Percentiles rank a stretch among this genome's conserved stretches.
Evolutionary conservation across 2,888 invertebrate genomes (phyloP).

Genomic region (Lasioglossum calceatum): DNA sequence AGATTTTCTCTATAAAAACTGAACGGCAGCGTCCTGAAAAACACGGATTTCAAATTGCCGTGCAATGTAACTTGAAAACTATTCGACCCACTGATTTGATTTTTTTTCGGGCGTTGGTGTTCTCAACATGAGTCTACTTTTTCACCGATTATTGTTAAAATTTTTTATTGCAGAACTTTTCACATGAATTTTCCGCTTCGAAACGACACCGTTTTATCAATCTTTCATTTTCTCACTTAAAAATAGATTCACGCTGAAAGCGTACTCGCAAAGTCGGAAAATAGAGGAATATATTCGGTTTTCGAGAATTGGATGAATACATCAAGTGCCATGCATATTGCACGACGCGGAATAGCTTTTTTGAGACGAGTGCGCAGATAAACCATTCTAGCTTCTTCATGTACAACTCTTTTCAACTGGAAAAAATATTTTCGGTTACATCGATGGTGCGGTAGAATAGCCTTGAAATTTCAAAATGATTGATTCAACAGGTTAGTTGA

Average conservation of each 20-base stretch:
- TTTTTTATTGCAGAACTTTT: background rate
- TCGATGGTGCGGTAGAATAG: background rate
- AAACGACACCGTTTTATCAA: background rate
- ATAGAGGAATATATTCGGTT: background rate
- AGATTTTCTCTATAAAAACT: background rate
- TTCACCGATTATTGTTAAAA: background rate
- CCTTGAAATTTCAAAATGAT: background rate
- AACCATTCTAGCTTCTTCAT: background rate
- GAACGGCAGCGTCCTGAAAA: background rate
- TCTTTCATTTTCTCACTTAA: background rate
- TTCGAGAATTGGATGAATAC: background rate
- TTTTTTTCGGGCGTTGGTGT: background rate
- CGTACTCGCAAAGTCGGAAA: background rate
- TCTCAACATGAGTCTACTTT: background rate
- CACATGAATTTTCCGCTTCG: background rate
- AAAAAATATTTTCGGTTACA: background rate
- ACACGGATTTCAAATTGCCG: too few species aligned
- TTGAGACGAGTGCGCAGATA: background rate
- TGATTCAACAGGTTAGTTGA: background rate
- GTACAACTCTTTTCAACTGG: background rate
- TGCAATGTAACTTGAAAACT: too few species aligned
- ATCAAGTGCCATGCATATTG: background rate
- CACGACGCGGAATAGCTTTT: background rate
- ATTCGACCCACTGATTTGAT: background rate
- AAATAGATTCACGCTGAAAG: background rate